Base-by-base conservation (phyloP, 2,113 vertebrate species). In the Diglossa brunneiventris region DNA sequence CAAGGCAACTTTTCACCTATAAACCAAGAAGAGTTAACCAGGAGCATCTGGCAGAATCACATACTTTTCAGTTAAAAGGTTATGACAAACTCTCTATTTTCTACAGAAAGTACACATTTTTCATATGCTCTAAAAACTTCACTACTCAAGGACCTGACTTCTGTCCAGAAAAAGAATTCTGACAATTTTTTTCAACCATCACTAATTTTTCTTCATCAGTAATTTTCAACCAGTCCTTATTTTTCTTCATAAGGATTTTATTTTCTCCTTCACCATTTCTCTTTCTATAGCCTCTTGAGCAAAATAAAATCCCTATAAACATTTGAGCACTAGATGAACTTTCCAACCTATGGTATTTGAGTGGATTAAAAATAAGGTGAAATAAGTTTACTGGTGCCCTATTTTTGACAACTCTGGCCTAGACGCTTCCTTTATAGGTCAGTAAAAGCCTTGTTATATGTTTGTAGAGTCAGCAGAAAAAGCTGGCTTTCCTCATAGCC, bases 331-430 rank as follows among this genome's bases (percentile, higher is more conserved):
- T 59, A 86, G 55, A 59, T 89, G 80, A 97, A 95, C 88, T 91
- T 96, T 89, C 75, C 68, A 87, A 75, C 87, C 92, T 89, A 17
- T 64, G 47, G 66, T 82, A 83, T 83, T 91, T 94, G 84, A 46
- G 52, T 83, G 89, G 90, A 93, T 96, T 96, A 93, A 94, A 96
- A 85, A 92, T 80, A 92, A 93, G 68, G 92, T 95, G 92, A 93
- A 95, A 77, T 87, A 91, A 90, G 90, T 92, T 87, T 92, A 52
- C 63, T 1, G 2, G 73, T 91, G 68, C 72, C 90, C 73, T 74
- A 44, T 84, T 95, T 97, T 93, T 96, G 89, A 95, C 90, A 94
- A 80, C 55, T 77, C 49, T 92, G 67, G 62, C 82, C 84, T 92
- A 77, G 77, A 79, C 4, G 8, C 81, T 95, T 96, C 75, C 87